Percentiles rank a stretch among this genome's conserved stretches.
Evolutionary conservation across 2,888 invertebrate genomes (phyloP).

Genomic region (Drosophila austrosaltans): DNA sequence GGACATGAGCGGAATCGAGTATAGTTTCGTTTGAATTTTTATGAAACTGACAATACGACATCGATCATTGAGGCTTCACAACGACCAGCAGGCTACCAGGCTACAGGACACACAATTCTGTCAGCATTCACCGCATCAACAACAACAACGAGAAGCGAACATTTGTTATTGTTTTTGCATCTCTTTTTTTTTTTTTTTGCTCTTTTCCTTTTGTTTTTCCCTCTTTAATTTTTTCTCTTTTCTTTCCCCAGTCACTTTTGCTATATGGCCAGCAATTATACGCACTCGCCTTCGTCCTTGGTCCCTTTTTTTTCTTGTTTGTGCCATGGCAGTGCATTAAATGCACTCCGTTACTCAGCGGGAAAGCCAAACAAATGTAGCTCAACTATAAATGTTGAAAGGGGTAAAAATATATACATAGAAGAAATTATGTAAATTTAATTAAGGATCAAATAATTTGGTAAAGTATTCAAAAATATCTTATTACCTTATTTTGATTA

Average conservation of each 20-base stretch:
- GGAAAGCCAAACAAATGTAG: background rate
- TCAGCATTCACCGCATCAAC: slow-evolving; percentile 77
- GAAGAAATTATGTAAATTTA: background rate
- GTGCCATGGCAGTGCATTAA: slow-evolving; percentile 8
- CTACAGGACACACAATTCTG: slow-evolving; percentile 47
- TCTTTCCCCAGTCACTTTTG: slow-evolving; percentile 55
- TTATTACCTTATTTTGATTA: too few relatives aligned
- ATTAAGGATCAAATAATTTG: too few relatives aligned
- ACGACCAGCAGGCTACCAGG: slow-evolving; percentile 38
- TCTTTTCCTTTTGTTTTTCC: slow-evolving; percentile 26
- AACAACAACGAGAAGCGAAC: slow-evolving; percentile 48
- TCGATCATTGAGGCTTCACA: slow-evolving; percentile 78
- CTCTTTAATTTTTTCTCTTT: background rate
- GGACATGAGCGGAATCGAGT: slow-evolving; percentile 23
- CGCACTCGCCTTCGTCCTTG: slow-evolving; percentile 68
- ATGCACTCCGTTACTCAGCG: background rate
- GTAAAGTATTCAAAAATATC: too few relatives aligned
- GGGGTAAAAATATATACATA: background rate
- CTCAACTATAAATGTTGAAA: background rate
- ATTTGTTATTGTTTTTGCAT: slow-evolving; percentile 73
- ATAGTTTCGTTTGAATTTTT: slow-evolving; percentile 71
- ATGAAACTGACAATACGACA: slow-evolving; percentile 79
- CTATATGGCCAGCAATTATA: slow-evolving; percentile 77
- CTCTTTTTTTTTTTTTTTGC: slow-evolving; percentile 15
- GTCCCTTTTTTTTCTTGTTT: slow-evolving; percentile 11